These are phyloP conservation scores for Pangasius djambal DNA, from an alignment of 2,797 vertebrate species.

Conservation along the genomic window DNA sequence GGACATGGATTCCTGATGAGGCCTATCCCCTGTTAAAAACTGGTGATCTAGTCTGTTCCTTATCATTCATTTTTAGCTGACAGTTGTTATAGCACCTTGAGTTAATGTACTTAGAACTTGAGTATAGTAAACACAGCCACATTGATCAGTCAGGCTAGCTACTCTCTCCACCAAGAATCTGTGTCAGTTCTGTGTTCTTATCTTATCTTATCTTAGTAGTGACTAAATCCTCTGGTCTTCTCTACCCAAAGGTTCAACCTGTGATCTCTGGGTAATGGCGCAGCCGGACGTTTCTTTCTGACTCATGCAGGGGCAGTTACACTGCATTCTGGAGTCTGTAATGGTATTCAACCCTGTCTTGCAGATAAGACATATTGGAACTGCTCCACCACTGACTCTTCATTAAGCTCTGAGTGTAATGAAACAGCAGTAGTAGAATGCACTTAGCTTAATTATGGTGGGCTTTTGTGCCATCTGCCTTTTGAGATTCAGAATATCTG, in stretches of 20 bases:
- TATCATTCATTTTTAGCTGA: neutral
- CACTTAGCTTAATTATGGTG: constrained; percentile 39
- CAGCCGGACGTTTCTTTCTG: constrained; percentile 21
- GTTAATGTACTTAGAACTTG: neutral
- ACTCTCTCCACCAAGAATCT: neutral
- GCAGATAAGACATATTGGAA: constrained; percentile 44
- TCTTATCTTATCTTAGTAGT: constrained; percentile 53
- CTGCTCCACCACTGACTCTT: constrained; percentile 24
- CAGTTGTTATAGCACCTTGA: neutral
- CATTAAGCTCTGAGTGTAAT: constrained; percentile 37
- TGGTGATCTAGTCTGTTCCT: neutral
- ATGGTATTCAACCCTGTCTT: constrained; percentile 41
- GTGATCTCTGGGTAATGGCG: constrained; percentile 26
- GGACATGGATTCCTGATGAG: neutral
- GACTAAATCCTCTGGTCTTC: constrained; percentile 47
- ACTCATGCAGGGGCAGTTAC: neutral
- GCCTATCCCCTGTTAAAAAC: neutral
- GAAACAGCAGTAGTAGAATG: constrained; percentile 33
- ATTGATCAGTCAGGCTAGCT: neutral
- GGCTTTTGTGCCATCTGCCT: constrained; percentile 17
- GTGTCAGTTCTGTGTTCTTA: constrained; percentile 15
- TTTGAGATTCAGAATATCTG: constrained; percentile 53
- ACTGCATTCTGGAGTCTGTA: constrained; percentile 20
- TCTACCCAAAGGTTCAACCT: constrained; percentile 11
- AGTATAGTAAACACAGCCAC: neutral